phyloP scores from a whole-genome alignment of 2,113 vertebrate species.

The Podarcis muralis region DNA sequence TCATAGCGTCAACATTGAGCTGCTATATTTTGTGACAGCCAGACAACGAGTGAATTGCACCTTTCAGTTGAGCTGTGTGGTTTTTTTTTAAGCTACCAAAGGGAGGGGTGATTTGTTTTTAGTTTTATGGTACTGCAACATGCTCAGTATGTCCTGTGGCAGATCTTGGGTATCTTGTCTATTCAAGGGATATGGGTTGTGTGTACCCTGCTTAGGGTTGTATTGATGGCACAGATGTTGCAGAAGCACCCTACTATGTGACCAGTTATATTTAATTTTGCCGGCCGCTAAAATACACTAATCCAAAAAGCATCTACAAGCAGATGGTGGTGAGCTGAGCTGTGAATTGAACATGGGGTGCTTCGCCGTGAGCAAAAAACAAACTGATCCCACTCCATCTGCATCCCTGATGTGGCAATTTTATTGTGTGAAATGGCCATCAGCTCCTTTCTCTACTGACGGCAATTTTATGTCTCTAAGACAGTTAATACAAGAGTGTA shows the following conservation, averaged over 20 bases:
- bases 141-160: not conserved
- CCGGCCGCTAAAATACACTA: too few species aligned
- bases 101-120: not conserved
- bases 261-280: not conserved
- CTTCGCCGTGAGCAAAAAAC: not conserved
- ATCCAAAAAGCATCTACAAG: not conserved
- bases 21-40: not conserved
- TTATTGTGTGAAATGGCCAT: not conserved
- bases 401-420: not conserved
- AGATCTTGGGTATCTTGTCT: not conserved
- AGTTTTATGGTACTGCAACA: not conserved
- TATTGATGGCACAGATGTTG: not conserved
- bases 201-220: not conserved
- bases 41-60: fast-evolving
- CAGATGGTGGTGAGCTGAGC: not conserved
- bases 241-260: not conserved
- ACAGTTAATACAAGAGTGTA: not conserved
- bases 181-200: not conserved
- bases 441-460: not conserved
- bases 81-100: fast-evolving
- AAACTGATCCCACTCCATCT: not conserved
- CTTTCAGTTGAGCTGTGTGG: not conserved
- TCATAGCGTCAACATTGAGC: not conserved
- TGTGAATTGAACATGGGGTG: not conserved
- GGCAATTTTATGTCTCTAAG: not conserved